Conservation (phyloP, 2,888 invertebrate species). For the Phragmatobia fuliginosa region DNA sequence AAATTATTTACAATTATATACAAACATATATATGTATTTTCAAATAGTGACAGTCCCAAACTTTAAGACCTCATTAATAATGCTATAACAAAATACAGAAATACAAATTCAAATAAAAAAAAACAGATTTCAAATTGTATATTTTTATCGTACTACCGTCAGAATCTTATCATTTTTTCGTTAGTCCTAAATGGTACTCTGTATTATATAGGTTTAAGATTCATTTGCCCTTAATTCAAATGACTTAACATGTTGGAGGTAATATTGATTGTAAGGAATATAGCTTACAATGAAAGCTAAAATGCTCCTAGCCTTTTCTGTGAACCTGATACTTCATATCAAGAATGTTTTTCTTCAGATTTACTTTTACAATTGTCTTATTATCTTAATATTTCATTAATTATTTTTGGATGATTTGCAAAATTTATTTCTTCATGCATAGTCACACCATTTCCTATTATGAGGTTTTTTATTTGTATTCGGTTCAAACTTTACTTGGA, state of each 20-base stretch:
- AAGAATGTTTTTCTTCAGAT: no score
- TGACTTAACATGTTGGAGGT: conserved; percentile 21
- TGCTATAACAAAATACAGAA: background rate
- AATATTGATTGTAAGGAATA: conserved; percentile 20
- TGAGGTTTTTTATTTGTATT: no score
- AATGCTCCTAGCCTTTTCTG: background rate
- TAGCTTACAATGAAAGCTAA: background rate
- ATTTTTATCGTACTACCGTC: conserved; percentile 17
- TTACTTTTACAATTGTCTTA: no score
- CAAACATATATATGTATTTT: background rate
- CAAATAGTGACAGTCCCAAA: background rate
- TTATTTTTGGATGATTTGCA: no score
- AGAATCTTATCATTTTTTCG: conserved; percentile 39
- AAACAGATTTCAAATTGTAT: conserved; percentile 23
- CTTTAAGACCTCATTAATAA: background rate
- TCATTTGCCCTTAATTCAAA: conserved; percentile 52
- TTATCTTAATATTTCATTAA: no score
- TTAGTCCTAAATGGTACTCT: conserved; percentile 55
- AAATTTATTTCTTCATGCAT: no score
- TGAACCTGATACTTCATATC: background rate
- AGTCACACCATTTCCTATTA: no score
- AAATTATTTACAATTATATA: no score
- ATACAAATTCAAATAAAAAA: conserved; percentile 25
- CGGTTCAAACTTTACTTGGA: no score
- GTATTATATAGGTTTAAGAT: conserved; percentile 76